Base-by-base conservation (phyloP, 2,797 vertebrate genomes). In the Anableps anableps region DNA sequence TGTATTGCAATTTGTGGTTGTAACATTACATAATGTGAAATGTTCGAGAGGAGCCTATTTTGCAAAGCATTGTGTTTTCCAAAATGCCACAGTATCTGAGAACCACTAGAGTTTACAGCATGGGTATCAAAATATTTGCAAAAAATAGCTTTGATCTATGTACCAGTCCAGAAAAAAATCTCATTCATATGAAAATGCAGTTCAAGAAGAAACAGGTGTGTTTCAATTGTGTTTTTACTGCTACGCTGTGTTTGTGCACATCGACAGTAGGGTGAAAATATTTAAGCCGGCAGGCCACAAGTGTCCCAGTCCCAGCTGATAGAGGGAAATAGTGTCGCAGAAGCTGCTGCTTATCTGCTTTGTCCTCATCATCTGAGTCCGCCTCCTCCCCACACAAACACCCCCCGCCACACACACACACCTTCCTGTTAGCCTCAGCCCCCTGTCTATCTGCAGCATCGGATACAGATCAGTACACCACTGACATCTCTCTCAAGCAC, bases 321-420 rank as follows among this genome's bases (percentile, higher is more conserved):
- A 85, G 87, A 85, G 83, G 78, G 76, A 73, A 81, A 81, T 73
- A 50, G 70, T 78, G 83, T 80, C 81, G 84, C 87, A 85, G 86
- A 86, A 80, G 77, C 80, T 78, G 73, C 77, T 79, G 88, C 87
- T 93, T 93, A 94, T 94, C 91, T 87, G 72, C 75, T 80, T 66
- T 79, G 80, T 89, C 85, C 77, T 83, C 82, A 75, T 82, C 76
- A 74, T 85, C 83, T 75, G 80, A 86, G 79, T 75, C 5, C 48
- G 76, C 55, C 68, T 81, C 58, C 43, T 82, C 58, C 53, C 75
- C 34, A 10, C 73, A 81, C 66, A 68, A 81, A 53, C 23, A 50
- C 50, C 72, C 84, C 50, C 72, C 53, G 34, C 16, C 77, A 3
- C 60, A 64, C 17, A 36, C 62, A 21, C 58, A 64, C 19, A 26